Evolutionary conservation across 2,797 vertebrate genomes (phyloP), one percentile per base, ranked within the genome.

Genomic region (Rhinatrema bivittatum): DNA sequence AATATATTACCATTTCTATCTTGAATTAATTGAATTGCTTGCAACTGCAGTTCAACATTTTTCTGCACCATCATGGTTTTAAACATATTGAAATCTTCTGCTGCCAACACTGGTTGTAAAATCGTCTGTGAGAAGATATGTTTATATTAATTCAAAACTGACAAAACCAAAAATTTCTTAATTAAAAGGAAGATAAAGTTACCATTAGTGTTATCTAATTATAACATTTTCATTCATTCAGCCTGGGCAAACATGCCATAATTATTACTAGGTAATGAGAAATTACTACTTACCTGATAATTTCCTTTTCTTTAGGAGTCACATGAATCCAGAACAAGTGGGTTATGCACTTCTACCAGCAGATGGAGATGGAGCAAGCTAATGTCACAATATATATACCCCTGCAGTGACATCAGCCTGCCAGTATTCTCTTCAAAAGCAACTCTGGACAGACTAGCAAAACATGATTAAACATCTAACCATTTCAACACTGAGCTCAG

Each of bases 1-100:
- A 18, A 16, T 29, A 18, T 22, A 56, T 65, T 81, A 98, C 95
- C 95, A 6, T 97, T 97, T 57, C 84, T 90, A 72, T 98, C 91
- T 68, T 98, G 92, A 53, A 99, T 93, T 59, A 97, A 88, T 24
- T 84, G 77, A 61, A 98, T 89, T 13, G 96, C 96, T 70, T 98
- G 95, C 64, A 99, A 80, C 71, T 99, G 94, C 64, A 99, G 91
- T 81, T 99, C 96, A 60, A 92, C 85, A 46, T 99, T 98, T 80
- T 94, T 98, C 77, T 96, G 93, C 27, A 94, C 86, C 96, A 99
- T 99, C 81, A 99, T 76, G 15, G 87, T 85, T 52, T 92, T 93
- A 76, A 99, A 99, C 46, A 93, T 81, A 65, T 89, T 89, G 69
- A 98, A 99, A 62, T 99, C 96, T 54, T 94, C 92, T 54, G 93